A percentile compares a stretch with the other conserved stretches of the same genome.
phyloP scores from a whole-genome alignment of 2,888 invertebrate genomes.

The Frankliniella fusca region DNA sequence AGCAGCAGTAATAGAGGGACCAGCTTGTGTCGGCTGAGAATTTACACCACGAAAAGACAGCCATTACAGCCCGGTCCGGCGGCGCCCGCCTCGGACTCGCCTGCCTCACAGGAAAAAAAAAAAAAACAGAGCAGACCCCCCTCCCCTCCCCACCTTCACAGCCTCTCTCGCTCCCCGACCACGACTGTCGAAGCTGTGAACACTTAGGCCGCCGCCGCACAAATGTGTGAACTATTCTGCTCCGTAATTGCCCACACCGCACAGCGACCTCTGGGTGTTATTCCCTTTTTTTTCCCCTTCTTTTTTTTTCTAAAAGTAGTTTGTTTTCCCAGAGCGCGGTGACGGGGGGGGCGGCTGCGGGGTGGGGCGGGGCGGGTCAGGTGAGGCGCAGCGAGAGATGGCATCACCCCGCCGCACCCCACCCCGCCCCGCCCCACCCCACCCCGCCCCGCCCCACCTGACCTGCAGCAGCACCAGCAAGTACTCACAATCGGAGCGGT shows the following conservation, averaged over 20 bases:
- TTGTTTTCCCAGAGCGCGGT: background rate
- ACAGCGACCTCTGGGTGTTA: background rate
- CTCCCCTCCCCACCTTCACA: background rate
- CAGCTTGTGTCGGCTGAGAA: background rate
- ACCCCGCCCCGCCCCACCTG: too few species aligned
- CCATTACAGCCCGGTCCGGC: background rate
- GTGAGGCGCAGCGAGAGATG: background rate
- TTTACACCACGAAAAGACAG: slow-evolving; percentile 13
- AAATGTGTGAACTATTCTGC: slow-evolving; percentile 13
- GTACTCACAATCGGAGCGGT: slow-evolving; percentile 20
- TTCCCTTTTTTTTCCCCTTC: background rate
- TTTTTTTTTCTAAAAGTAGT: background rate
- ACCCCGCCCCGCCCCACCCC: background rate
- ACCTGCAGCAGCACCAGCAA: too few species aligned
- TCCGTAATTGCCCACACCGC: background rate
- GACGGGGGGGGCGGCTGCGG: background rate
- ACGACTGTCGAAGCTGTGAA: background rate
- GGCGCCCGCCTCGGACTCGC: background rate
- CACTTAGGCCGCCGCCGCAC: background rate
- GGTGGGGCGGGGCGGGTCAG: background rate
- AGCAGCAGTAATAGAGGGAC: background rate
- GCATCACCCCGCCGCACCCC: background rate
- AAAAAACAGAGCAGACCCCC: background rate
- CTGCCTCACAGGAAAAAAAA: background rate
- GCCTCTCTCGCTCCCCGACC: background rate